Conservation (phyloP, 2,888 invertebrate genomes). For the Sipha maydis region DNA sequence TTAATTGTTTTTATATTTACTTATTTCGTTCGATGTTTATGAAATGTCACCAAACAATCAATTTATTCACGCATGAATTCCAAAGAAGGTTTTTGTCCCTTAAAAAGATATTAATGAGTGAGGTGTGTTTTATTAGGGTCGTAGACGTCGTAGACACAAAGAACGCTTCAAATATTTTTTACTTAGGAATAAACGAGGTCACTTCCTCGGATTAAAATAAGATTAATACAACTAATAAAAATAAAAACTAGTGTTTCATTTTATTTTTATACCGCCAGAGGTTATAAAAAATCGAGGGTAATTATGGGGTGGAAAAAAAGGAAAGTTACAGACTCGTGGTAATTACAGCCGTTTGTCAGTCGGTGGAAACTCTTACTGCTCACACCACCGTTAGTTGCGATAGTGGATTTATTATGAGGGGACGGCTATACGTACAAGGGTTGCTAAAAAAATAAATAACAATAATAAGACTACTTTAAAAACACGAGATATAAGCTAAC, state of each 20-base stretch:
- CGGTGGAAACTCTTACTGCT: slow-evolving; percentile 30
- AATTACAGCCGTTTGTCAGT: slow-evolving; percentile 57
- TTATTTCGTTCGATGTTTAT: too few relatives aligned
- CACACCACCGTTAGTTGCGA: slow-evolving; percentile 14
- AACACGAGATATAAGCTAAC: slow-evolving; percentile 6
- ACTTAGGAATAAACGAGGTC: slow-evolving; percentile 53
- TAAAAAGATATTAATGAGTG: slow-evolving; percentile 28
- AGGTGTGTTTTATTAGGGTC: slow-evolving; percentile 49
- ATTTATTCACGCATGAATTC: background rate
- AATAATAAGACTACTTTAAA: slow-evolving; percentile 34
- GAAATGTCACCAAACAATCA: background rate
- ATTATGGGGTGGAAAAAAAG: slow-evolving; percentile 42
- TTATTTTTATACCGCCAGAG: slow-evolving; percentile 31
- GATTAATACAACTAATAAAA: slow-evolving; percentile 54
- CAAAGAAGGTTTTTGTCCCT: background rate
- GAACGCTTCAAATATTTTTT: slow-evolving; percentile 39
- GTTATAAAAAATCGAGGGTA: slow-evolving; percentile 57
- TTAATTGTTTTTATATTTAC: too few relatives aligned
- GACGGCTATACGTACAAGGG: slow-evolving; percentile 19
- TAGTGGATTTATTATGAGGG: slow-evolving; percentile 37
- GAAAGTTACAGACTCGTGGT: slow-evolving; percentile 53
- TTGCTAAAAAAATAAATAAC: background rate
- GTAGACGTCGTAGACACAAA: slow-evolving; percentile 6
- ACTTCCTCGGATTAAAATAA: slow-evolving; percentile 56
- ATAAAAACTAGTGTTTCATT: slow-evolving; percentile 50